A percentile compares a stretch with the other conserved stretches of the same genome.
These are phyloP conservation scores for Liparis tanakae DNA, from an alignment of 2,797 vertebrate genomes.

Conservation along the genomic window DNA sequence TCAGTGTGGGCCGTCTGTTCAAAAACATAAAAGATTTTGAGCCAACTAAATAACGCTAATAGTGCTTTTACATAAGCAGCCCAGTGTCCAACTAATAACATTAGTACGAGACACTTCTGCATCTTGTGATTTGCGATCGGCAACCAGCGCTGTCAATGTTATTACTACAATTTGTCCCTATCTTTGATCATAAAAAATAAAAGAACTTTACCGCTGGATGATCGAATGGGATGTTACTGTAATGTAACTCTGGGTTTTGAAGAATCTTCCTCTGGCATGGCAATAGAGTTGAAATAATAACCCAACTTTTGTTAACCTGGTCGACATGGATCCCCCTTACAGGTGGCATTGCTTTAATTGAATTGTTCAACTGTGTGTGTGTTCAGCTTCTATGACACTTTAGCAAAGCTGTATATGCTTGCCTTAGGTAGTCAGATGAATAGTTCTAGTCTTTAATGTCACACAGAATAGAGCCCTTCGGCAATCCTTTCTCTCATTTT, in stretches of 20 bases:
- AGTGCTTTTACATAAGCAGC: neutral
- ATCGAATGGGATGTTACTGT: neutral
- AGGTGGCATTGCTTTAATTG: conserved; percentile 16
- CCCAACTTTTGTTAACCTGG: neutral
- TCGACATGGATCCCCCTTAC: conserved; percentile 23
- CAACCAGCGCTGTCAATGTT: neutral
- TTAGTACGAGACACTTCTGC: neutral
- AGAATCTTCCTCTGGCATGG: neutral
- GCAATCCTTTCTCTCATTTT: conserved; percentile 36
- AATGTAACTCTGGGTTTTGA: conserved; percentile 4
- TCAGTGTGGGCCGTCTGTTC: neutral
- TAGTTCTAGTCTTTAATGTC: conserved; percentile 48
- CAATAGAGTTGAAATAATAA: conserved; percentile 13
- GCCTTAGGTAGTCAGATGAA: conserved; percentile 50
- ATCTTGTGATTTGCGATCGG: neutral
- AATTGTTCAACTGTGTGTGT: conserved; percentile 24
- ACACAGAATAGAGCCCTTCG: conserved; percentile 50
- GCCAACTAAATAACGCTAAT: neutral
- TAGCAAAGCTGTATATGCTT: conserved; percentile 28
- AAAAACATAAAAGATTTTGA: neutral
- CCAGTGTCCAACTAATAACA: neutral
- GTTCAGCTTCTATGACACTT: conserved; percentile 40
- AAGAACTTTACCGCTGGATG: neutral
- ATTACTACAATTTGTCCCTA: neutral
- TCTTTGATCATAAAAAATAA: neutral